A percentile compares a stretch with the other conserved stretches of the same genome.
These are phyloP conservation scores for Ornithoptera priamus DNA, from an alignment of 2,888 invertebrate genomes.

Conservation along the genomic window DNA sequence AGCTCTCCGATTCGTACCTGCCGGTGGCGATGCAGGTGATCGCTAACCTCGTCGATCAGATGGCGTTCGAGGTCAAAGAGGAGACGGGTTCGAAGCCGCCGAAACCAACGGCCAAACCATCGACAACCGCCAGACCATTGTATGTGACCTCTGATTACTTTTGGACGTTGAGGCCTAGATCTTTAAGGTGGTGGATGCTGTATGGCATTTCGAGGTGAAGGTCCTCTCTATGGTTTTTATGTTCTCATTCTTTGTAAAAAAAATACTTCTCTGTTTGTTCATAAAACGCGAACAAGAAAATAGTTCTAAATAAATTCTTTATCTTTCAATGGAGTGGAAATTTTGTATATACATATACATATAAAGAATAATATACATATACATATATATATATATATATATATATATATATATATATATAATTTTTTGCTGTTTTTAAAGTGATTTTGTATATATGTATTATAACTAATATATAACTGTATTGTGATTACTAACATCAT, in stretches of 20 bases:
- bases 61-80: conserved; percentile 77
- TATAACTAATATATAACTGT: no score
- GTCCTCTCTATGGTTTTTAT: conserved; percentile 32
- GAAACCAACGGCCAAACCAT: conserved; percentile 34
- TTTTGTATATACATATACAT: no score
- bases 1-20: conserved; percentile 81
- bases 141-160: conserved; percentile 43
- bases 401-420: no score
- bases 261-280: conserved; percentile 23
- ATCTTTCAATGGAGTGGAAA: no score
- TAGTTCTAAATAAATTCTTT: no score
- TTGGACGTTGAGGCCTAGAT: conserved; percentile 32
- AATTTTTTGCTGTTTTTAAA: no score
- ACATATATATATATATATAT: no score
- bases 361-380: no score
- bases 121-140: conserved; percentile 40
- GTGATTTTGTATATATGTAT: no score
- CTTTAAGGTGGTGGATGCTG: conserved; percentile 52
- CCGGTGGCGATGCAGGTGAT: conserved; percentile 85
- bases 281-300: conserved; percentile 10
- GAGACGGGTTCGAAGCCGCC: conserved; percentile 48
- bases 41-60: conserved; percentile 81
- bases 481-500: no score
- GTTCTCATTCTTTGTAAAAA: conserved; percentile 6
- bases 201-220: conserved; percentile 54